Evolutionary conservation across 92 coral and sea anemone genomes (phyloP), one percentile per base, ranked within the genome.

Genomic region (Parazoanthus darwini): DNA sequence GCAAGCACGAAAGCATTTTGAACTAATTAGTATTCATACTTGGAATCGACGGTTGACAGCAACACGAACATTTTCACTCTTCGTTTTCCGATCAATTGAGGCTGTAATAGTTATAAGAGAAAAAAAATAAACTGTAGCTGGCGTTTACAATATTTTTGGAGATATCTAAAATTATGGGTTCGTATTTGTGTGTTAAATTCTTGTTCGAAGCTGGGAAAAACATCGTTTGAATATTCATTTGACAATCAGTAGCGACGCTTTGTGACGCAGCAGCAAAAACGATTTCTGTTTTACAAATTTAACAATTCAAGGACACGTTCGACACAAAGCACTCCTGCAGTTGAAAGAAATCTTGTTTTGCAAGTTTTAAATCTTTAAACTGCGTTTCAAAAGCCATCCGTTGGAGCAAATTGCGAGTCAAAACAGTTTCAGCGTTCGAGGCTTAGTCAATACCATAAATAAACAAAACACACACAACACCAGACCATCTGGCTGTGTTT

Each of bases 401-500:
- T 84, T 44, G 16, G 29, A 71, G 87, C 38, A 70, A 35, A 48
- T 13, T 43, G 33, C 23, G 25, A 29, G 33, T 44, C 75, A 22
- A 26, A 70, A 73, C 18, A 11, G 43, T 22, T 42, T 20, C 14
- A 13, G 56, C 46, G 26, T 74, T 68, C 42, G 79, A 44, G 23
- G 20, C 44, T 11, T 22, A 14, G 25, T 26, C 25, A 68, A 70
- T 70, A 23, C 44, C 44, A 46, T 70, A 66, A 39, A 84, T 46
- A 70, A 71, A 70, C 79, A 84, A n/a, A 43, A 26, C 20, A 29
- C 75, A 23, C 22, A 13, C 35, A 75, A 65, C 29, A 51, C 42
- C 4, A 59, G 20, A 26, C 5, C 59, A 26, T 26, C 59, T 67
- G 39, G 67, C 22, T 92, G 94, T 92, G 94, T 89, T 92, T 92